These are phyloP conservation scores for Rallus crepitans DNA, from an alignment of 2,797 vertebrate species.

Conservation along the genomic window DNA sequence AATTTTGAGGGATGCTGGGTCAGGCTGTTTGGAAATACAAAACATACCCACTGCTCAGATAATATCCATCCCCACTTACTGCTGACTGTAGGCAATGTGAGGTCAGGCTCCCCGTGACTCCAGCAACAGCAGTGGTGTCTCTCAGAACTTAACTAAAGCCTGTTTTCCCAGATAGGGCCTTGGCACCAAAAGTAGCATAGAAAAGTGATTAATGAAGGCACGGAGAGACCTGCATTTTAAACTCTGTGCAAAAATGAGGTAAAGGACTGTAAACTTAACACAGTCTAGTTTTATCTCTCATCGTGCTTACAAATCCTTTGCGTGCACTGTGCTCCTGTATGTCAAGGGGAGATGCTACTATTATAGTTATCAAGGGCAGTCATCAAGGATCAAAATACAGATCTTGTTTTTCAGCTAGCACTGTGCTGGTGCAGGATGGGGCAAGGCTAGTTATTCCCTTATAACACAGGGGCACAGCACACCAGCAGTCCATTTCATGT, in stretches of 20 bases:
- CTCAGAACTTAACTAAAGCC: conserved; percentile 16
- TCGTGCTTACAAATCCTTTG: neutral
- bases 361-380: neutral
- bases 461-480: rapidly evolving
- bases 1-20: neutral
- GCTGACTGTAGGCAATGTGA: conserved; percentile 34
- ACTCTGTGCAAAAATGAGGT: neutral
- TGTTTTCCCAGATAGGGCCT: neutral
- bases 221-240: conserved; percentile 19
- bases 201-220: conserved; percentile 28
- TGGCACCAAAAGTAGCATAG: conserved; percentile 31
- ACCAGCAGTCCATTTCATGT: neutral
- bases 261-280: neutral
- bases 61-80: neutral
- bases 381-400: neutral
- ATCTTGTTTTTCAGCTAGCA: neutral
- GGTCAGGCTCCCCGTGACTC: conserved; percentile 1
- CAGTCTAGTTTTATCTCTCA: neutral
- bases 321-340: neutral
- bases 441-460: neutral
- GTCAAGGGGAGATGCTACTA: neutral
- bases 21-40: neutral
- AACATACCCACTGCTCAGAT: neutral
- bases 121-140: neutral
- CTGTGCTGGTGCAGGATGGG: neutral